phyloP scores from a whole-genome alignment of 2,113 vertebrate species.

The Strigops habroptila region DNA sequence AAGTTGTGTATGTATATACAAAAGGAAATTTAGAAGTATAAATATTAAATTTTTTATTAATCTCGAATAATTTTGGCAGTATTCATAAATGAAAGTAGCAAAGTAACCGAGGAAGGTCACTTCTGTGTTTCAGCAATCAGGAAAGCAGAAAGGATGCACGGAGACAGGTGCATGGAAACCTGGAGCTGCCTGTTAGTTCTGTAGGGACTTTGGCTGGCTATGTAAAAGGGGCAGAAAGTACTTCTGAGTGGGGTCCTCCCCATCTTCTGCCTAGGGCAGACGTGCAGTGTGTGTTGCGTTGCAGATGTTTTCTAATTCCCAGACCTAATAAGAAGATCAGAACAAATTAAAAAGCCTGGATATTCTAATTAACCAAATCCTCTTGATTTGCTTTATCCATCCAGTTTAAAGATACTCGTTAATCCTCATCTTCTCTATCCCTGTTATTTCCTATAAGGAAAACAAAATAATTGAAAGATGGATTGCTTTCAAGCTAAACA shows the following conservation, averaged over 20 bases:
- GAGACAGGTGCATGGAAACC: fast-evolving
- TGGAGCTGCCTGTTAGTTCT: not conserved
- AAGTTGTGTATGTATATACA: not conserved
- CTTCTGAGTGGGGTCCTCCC: not conserved
- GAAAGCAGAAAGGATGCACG: not conserved
- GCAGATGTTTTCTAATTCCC: not conserved
- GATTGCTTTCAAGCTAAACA: not conserved
- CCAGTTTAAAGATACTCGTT: not conserved
- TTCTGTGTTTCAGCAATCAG: not conserved
- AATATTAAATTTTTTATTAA: not conserved
- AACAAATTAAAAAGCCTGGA: not conserved
- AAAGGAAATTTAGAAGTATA: not conserved
- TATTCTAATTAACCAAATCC: not conserved
- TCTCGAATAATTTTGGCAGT: not conserved
- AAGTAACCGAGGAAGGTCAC: not conserved
- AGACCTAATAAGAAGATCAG: not conserved
- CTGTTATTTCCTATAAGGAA: not conserved
- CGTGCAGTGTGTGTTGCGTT: not conserved
- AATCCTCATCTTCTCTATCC: not conserved
- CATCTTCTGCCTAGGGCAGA: not conserved
- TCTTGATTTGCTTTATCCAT: not conserved
- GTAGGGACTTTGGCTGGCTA: not conserved
- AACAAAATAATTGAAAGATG: not conserved
- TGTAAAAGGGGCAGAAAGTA: not conserved
- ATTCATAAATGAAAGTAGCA: not conserved